Evolutionary conservation across 2,888 invertebrate genomes (phyloP), one percentile per base, ranked within the genome.

Genomic region (Xanthorhoe designata): DNA sequence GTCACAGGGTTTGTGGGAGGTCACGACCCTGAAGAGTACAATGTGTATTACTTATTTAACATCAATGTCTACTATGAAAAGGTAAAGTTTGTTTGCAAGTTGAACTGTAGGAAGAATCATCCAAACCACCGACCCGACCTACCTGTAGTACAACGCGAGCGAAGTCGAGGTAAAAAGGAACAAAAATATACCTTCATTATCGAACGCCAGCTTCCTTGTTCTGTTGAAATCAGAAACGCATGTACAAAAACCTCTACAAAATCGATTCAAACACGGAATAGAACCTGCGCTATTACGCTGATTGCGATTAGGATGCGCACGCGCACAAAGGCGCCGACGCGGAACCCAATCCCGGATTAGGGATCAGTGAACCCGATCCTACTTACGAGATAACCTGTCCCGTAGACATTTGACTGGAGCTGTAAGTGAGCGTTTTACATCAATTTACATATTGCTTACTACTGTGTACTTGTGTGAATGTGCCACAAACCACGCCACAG

Each of bases 291-390:
- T 24, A 74, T 74, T 74, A 72, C 71, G 75, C 75, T 86, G 90
- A 90, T 89, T 90, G 89, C 83, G 83, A 88, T 88, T 86, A 84
- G 83, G 84, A 77, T 77, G 87, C 85, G 87, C 86, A 42, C 38
- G 87, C 82, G 84, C 84, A 75, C 90, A 91, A 91, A 90, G 88
- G 77, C 79, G 79, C 87, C 86, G 88, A 83, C 86, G 77, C 85
- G 82, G 82, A 83, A 84, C 83, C 82, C 82, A 81, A 83, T 85
- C 84, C 88, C 73, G 81, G 80, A 80, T 79, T 63, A 67, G 62
- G 62, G 66, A 59, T 66, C 62, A 66, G 54, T 59, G 62, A 62
- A 62, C 66, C 64, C 50, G 57, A 58, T 61, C 51, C 59, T 59
- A 59, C 59, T 59, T 51, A 59, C 17, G 51, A 59, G 59, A 59